A percentile compares a stretch with the other conserved stretches of the same genome.
Conservation (phyloP, 2,797 vertebrate genomes). For the Protosalanx chinensis region DNA sequence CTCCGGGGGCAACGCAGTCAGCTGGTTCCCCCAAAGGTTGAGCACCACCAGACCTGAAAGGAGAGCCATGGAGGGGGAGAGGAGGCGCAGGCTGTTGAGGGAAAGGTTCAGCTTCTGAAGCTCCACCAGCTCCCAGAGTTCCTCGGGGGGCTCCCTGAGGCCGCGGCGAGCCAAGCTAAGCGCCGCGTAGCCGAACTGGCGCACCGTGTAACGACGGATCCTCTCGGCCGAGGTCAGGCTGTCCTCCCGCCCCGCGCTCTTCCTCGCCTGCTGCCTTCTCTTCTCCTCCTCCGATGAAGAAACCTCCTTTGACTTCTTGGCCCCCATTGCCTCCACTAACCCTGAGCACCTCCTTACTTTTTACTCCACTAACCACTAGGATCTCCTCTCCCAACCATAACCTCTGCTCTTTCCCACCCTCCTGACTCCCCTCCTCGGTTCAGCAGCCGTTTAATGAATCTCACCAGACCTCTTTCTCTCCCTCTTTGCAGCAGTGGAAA, state of each 20-base stretch:
- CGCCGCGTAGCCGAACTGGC: slow-evolving; percentile 72
- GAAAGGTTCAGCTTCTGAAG: slow-evolving; percentile 90
- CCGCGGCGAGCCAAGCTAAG: slow-evolving; percentile 83
- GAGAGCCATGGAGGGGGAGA: slow-evolving; percentile 74
- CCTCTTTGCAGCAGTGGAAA: neutral
- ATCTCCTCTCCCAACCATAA: no score
- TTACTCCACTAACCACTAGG: neutral
- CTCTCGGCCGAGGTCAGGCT: slow-evolving; percentile 60
- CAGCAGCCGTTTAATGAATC: no score
- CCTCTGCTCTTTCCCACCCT: no score
- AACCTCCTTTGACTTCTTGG: slow-evolving; percentile 58
- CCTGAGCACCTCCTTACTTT: neutral
- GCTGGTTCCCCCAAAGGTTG: slow-evolving; percentile 84
- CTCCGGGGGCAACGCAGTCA: slow-evolving; percentile 82
- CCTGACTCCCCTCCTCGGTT: no score
- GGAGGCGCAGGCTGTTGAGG: slow-evolving; percentile 75
- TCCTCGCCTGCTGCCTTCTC: slow-evolving; percentile 45
- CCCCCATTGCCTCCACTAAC: slow-evolving; percentile 70
- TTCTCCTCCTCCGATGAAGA: slow-evolving; percentile 50
- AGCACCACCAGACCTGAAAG: slow-evolving; percentile 86
- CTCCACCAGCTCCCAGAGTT: slow-evolving; percentile 82
- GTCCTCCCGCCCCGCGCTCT: slow-evolving; percentile 67
- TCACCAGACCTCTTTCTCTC: no score
- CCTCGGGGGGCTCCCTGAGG: slow-evolving; percentile 77
- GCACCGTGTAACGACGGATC: slow-evolving; percentile 67